Base-by-base conservation (phyloP, 1,140 invertebrate species). In the Phenacoccus solenopsis region DNA sequence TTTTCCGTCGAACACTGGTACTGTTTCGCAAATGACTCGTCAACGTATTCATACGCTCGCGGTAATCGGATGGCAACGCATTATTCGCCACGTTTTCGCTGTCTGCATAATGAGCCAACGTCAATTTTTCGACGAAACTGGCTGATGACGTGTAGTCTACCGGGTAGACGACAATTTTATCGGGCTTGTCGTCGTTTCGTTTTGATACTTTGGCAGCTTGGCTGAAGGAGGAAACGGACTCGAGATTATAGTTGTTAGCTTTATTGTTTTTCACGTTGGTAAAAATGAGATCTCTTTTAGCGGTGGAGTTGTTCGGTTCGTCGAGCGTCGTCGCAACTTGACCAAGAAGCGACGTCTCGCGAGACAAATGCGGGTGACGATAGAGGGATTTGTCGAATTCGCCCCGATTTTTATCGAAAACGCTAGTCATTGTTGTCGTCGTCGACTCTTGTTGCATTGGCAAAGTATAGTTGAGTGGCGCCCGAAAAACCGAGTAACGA, bases 51-150 rank as follows among this genome's bases (percentile, higher is more conserved):
- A 75, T 49, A 10, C 73, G 49, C 20, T 72, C 69, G 24, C 73
- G 70, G 22, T 74, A 69, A 13, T 64, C 56, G 25, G 28, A 49
- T 0, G 73, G 70, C 12, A 49, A 49, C 38, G 38, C 56, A 20
- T 59, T 59, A 7, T 70, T 56, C 12, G 71, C 32, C 20, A 21
- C 28, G 22, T 74, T 72, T 13, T 49, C 71, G 30, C 68, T 56
- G 4, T 35, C 57, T 0, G 75, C 69, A 28, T 70, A 75, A 71
- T 75, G 75, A n/a, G 74, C 72, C 4, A 73, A 57, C 0, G 75
- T 75, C 7, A 75, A 61, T 56, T 73, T 70, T 72, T 75, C 75
- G 21, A 75, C 72, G 21, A 61, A 68, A 5, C 56, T 68, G 1
- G 71, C 59, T 16, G 59, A 64, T 5, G 59, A 64, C 9, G 59